A percentile compares a stretch with the other conserved stretches of the same genome.
Evolutionary conservation across 2,113 vertebrate genomes (phyloP).

Genomic region (Etheostoma spectabile): DNA sequence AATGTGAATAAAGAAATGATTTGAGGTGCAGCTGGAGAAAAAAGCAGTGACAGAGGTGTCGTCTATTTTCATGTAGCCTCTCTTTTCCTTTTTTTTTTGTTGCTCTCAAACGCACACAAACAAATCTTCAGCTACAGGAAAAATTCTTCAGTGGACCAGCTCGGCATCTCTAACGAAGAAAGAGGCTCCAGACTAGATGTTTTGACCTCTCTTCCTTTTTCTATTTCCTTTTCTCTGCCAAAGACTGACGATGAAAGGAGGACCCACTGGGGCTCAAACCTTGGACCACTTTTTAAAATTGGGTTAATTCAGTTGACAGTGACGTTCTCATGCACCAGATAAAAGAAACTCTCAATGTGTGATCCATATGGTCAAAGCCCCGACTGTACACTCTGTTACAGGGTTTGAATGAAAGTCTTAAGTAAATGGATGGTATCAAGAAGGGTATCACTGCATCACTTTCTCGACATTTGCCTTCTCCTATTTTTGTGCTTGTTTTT

Average conservation of each 20-base stretch:
- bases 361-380: constrained; percentile 33
- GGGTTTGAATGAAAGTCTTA: constrained; percentile 20
- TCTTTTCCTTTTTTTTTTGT: constrained; percentile 15
- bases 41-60: constrained; percentile 15
- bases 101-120: constrained; percentile 22
- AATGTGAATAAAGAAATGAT: constrained; percentile 11
- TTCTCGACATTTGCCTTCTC: constrained; percentile 51
- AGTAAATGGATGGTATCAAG: constrained; percentile 47
- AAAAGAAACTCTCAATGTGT: constrained; percentile 37
- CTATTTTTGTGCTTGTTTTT: constrained; percentile 65
- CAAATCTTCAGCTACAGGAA: constrained; percentile 20
- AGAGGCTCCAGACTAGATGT: constrained; percentile 37
- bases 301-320: constrained; percentile 32
- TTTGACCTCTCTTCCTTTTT: constrained; percentile 53
- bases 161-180: constrained; percentile 41
- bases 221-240: constrained; percentile 34
- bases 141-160: constrained; percentile 46
- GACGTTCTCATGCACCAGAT: constrained; percentile 38
- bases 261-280: constrained; percentile 18
- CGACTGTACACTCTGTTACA: constrained; percentile 7
- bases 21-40: constrained; percentile 4
- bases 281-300: constrained; percentile 35
- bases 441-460: constrained; percentile 27
- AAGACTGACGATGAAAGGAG: constrained; percentile 45
- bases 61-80: constrained; percentile 15